Base-by-base conservation (phyloP, 1,140 invertebrate species). In the Bilobella aurantiaca region DNA sequence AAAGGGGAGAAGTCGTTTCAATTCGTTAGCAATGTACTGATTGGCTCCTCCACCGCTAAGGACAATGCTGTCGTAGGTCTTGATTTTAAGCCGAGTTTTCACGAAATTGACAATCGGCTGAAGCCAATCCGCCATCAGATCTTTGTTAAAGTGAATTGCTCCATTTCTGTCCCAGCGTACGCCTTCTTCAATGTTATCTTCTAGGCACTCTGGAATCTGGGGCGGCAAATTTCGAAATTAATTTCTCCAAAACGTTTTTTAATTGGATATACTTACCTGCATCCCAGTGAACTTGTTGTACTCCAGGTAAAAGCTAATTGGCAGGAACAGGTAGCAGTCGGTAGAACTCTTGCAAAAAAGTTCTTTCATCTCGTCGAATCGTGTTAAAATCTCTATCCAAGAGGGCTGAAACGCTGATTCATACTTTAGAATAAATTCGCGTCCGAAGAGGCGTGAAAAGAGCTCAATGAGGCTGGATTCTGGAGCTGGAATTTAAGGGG, bases 81-180 rank as follows among this genome's bases (percentile, higher is more conserved):
- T 72, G 31, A 46, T 59, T 25, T 59, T 47, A 16, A 72, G 58
- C 21, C 65, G 64, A 21, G 67, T 58, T 30, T 63, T 62, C n/a
- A 69, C 46, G 30, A 65, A 72, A 29, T 72, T 65, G n/a, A 69
- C 18, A 16, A 64, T 62, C 1, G 67, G 68, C 25, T 69, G 63
- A n/a, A 72, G 37, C 59, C 59, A 62, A 18, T 62, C 59, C 16
- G 25, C 25, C 37, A 62, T 14, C 3, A 62, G 59, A 18, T 62
- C 59, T 23, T 46, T 62, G 59, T 34, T 62, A 23, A 62, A 62
- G 2, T 27, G 59, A 28, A 72, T 28, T 23, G 70, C 70, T 1
- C 70, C 70, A 42, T 62, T 66, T 60, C 69, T 66, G 47, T 66
- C 68, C 70, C 70, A 72, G 34, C 57, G 58, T 28, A 72, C 66